These are phyloP conservation scores for Cordilura impudica DNA, from an alignment of 2,888 invertebrate species.

Conservation along the genomic window DNA sequence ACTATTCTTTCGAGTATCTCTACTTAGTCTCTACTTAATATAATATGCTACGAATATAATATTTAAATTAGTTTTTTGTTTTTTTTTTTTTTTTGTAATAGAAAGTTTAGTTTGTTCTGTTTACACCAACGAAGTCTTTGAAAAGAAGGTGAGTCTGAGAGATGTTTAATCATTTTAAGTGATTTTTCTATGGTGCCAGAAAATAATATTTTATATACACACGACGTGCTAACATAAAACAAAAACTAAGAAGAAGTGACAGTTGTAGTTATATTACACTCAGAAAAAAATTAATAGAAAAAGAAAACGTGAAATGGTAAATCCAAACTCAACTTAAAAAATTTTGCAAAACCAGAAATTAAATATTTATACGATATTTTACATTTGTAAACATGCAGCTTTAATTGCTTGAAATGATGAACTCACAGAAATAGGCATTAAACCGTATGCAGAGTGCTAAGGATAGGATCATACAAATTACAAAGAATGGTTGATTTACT, in stretches of 20 bases:
- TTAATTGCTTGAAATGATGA: too few species aligned
- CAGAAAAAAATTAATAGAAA: not conserved
- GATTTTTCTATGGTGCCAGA: constrained; percentile 41
- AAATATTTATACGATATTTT: too few species aligned
- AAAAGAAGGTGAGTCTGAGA: constrained; percentile 41
- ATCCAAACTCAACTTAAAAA: too few species aligned
- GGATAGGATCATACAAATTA: too few species aligned
- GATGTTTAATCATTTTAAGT: constrained; percentile 60
- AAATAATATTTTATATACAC: not conserved
- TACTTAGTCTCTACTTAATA: constrained; percentile 7
- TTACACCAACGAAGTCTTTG: not conserved
- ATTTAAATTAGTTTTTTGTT: constrained; percentile 32
- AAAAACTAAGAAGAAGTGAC: too few species aligned
- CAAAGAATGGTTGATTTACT: too few species aligned
- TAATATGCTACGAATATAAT: not conserved
- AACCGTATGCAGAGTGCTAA: too few species aligned
- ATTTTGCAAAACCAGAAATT: too few species aligned
- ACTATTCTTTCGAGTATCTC: not conserved
- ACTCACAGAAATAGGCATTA: too few species aligned
- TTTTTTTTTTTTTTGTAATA: constrained; percentile 15
- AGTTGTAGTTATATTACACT: constrained; percentile 6
- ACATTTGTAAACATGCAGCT: too few species aligned
- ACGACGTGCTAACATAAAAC: not conserved
- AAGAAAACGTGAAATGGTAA: too few species aligned
- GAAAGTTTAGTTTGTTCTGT: constrained; percentile 3